phyloP scores from a whole-genome alignment of 2,113 vertebrate species.

The Poicephalus meyeri region DNA sequence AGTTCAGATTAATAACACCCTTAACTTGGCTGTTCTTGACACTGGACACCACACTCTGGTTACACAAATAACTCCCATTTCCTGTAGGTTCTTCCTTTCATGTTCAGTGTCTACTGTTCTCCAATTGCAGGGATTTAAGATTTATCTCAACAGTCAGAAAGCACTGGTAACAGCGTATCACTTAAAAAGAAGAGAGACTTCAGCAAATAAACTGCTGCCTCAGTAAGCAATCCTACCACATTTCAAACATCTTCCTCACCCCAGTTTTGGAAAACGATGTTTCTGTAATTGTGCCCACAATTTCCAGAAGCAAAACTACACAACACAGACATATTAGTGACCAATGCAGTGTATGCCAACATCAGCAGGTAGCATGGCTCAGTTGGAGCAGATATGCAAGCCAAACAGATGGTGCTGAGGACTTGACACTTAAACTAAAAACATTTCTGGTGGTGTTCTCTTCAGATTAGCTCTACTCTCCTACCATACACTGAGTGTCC shows the following conservation, averaged over 20 bases:
- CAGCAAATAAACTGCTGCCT: not conserved
- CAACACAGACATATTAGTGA: not conserved
- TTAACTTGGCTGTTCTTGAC: not conserved
- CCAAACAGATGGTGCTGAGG: constrained; percentile 1
- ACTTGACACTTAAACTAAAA: not conserved
- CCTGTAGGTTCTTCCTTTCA: not conserved
- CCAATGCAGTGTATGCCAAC: not conserved
- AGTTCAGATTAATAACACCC: not conserved
- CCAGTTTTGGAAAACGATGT: not conserved
- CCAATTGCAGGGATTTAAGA: not conserved
- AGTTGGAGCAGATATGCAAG: not conserved
- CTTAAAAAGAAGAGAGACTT: not conserved
- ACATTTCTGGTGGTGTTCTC: not conserved
- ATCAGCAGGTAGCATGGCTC: not conserved
- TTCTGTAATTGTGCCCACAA: not conserved
- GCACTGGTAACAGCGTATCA: not conserved
- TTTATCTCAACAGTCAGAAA: not conserved
- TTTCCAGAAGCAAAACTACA: not conserved
- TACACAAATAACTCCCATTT: not conserved
- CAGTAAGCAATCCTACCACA: not conserved
- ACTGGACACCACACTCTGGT: not conserved
- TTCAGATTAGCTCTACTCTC: not conserved
- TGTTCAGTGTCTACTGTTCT: not conserved
- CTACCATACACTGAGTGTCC: not conserved
- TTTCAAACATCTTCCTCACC: not conserved